phyloP scores from a whole-genome alignment of 2,113 vertebrate species.

The Pleuronectes platessa region DNA sequence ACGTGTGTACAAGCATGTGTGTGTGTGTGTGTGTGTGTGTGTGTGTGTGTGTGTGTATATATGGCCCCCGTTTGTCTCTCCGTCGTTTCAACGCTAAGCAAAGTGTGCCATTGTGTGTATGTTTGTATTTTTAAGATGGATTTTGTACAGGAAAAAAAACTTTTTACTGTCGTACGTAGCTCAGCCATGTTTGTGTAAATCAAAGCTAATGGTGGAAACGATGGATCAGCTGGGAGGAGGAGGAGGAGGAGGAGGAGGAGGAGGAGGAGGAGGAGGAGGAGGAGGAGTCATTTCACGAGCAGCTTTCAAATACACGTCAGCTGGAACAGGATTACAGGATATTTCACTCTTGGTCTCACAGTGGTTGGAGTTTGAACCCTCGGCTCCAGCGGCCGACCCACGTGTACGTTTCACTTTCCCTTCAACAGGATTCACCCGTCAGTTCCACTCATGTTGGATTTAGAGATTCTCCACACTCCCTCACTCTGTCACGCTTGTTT shows the following conservation, averaged over 20 bases:
- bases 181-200: constrained; percentile 50
- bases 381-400: constrained; percentile 16
- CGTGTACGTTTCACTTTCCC: constrained; percentile 45
- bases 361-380: background rate
- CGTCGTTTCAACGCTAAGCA: constrained; percentile 55
- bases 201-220: constrained; percentile 32
- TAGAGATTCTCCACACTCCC: constrained; percentile 20
- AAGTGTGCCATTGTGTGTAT: constrained; percentile 63
- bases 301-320: constrained; percentile 5
- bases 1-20: constrained; percentile 23
- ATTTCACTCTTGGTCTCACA: background rate
- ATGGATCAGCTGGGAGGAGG: background rate
- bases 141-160: constrained; percentile 78
- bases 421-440: constrained; percentile 29
- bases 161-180: constrained; percentile 69
- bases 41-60: constrained; percentile 16
- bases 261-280: background rate
- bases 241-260: too few relatives aligned
- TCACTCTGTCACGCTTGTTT: constrained; percentile 67
- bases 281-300: background rate
- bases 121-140: constrained; percentile 76
- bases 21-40: constrained; percentile 14
- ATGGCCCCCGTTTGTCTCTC: constrained; percentile 32
- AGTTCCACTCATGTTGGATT: constrained; percentile 58
- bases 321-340: constrained; percentile 8